These are phyloP conservation scores for Congeria kusceri DNA, from an alignment of 2,888 invertebrate genomes.

Conservation along the genomic window DNA sequence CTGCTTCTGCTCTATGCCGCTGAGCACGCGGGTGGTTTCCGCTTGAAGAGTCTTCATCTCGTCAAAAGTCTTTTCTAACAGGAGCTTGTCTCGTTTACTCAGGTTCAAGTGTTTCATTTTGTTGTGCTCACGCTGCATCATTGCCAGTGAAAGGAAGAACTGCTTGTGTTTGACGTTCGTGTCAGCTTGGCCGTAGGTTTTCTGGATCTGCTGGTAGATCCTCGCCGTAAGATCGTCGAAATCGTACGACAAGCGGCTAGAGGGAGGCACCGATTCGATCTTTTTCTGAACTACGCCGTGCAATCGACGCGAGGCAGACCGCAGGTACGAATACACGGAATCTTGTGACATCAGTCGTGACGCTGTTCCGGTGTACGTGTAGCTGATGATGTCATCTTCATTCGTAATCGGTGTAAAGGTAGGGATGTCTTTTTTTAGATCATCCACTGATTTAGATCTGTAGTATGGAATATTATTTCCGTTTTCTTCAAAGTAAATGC, in stretches of 20 bases:
- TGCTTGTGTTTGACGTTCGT: slow-evolving; percentile 29
- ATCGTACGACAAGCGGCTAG: slow-evolving; percentile 32
- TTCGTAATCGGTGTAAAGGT: slow-evolving; percentile 33
- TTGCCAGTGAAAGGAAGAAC: slow-evolving; percentile 25
- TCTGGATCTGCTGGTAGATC: slow-evolving; percentile 48
- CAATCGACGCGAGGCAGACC: slow-evolving; percentile 1
- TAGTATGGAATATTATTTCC: slow-evolving; percentile 11
- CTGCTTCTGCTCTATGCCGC: too few species aligned
- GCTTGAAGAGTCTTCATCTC: slow-evolving; percentile 15
- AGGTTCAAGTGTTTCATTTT: slow-evolving; percentile 26
- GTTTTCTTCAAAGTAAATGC: slow-evolving; percentile 15
- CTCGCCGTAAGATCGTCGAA: slow-evolving; percentile 36
- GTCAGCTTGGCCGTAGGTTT: slow-evolving; percentile 33
- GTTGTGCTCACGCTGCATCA: slow-evolving; percentile 22
- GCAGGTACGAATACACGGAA: background rate
- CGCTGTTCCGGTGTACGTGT: slow-evolving; percentile 44
- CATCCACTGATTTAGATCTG: slow-evolving; percentile 28
- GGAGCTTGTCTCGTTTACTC: slow-evolving; percentile 10
- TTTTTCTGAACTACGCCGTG: slow-evolving; percentile 35
- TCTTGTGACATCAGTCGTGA: slow-evolving; percentile 1
- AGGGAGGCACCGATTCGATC: slow-evolving; percentile 40
- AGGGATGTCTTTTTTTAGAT: background rate
- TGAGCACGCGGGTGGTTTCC: slow-evolving; percentile 23
- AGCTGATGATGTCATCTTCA: slow-evolving; percentile 32
- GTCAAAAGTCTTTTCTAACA: slow-evolving; percentile 29